Base-by-base conservation (phyloP, 1,140 invertebrate genomes). In the Elysia chlorotica region DNA sequence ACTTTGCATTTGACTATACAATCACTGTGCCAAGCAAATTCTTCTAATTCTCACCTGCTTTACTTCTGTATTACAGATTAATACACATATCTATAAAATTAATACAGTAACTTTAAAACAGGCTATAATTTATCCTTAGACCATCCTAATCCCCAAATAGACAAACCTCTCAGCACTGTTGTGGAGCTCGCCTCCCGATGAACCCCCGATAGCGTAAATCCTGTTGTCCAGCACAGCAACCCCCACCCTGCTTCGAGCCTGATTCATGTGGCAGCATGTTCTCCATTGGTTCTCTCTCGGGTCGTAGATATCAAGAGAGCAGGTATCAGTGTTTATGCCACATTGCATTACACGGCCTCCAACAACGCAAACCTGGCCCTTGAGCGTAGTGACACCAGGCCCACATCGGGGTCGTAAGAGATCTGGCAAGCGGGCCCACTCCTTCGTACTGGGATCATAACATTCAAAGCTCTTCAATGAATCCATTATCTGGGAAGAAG, bases 161-260 rank as follows among this genome's bases (percentile, higher is more conserved):
- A 88, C 87, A 86, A 87, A 94, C 92, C 91, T 94, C 90, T 96
- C 95, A 23, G 95, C 94, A 65, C 92, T 92, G 80, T 91, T 93
- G 81, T 96, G 94, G 87, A 93, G 94, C 78, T 92, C 92, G 1
- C 90, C 89, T n/a, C 92, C 93, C 17, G 93, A 91, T 33, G 94
- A 95, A 2, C 95, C 95, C 14, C 95, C 95, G 0, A 96, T 93
- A 30, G 95, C 95, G 85, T 97, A 97, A 59, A 97, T 88, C 53
- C 94, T 88, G 35, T 93, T 93, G 85, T 97, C 95, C 91, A 97
- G 93, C 21, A 95, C 93, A n/a, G 93, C 94, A 19, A 96, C 94
- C 23, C 94, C 95, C 17, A 95, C 93, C 75, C 95, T 90, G 88
- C 95, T 95, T 68, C 95, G 89, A 0, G 94, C 91, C 37, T 92